Percentiles rank a stretch among this genome's conserved stretches.
phyloP scores from a whole-genome alignment of 2,113 vertebrate genomes.

The Tiliqua scincoides region DNA sequence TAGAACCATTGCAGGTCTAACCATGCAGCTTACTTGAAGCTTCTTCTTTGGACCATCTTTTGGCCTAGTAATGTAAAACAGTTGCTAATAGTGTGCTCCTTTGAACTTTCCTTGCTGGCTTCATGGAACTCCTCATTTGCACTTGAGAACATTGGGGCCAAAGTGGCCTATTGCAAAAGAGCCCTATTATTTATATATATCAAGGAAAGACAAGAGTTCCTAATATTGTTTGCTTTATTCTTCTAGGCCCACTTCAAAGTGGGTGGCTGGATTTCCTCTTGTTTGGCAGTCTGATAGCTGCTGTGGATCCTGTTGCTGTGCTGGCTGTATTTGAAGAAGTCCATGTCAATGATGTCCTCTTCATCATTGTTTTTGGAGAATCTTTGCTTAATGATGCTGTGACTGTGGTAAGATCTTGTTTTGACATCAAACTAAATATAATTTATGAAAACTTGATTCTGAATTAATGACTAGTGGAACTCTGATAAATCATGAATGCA shows the following conservation, averaged over 20 bases:
- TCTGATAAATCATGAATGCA: neutral
- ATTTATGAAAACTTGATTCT: neutral
- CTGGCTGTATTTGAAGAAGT: slow-evolving; percentile 97
- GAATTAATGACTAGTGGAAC: neutral
- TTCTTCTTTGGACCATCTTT: no score
- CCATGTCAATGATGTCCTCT: slow-evolving; percentile 97
- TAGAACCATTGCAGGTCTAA: no score
- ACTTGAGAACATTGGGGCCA: no score
- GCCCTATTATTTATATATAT: neutral
- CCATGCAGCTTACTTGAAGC: no score
- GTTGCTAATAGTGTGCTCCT: neutral
- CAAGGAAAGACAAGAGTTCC: neutral
- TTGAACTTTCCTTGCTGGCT: neutral
- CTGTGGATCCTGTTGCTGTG: slow-evolving; percentile 96
- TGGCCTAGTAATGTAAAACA: neutral
- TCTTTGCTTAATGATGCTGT: slow-evolving; percentile 96
- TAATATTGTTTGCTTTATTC: slow-evolving; percentile 5
- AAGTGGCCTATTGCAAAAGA: neutral
- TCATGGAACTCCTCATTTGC: neutral
- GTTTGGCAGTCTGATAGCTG: slow-evolving; percentile 93
- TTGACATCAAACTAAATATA: neutral
- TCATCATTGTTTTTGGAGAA: slow-evolving; percentile 98
- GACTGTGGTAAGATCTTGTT: slow-evolving; percentile 85
- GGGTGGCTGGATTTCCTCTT: slow-evolving; percentile 92
- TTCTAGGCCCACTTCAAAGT: slow-evolving; percentile 79